A percentile compares a stretch with the other conserved stretches of the same genome.
These are phyloP conservation scores for Gorilla gorilla DNA, from an alignment of 2,113 vertebrate species.

Conservation along the genomic window DNA sequence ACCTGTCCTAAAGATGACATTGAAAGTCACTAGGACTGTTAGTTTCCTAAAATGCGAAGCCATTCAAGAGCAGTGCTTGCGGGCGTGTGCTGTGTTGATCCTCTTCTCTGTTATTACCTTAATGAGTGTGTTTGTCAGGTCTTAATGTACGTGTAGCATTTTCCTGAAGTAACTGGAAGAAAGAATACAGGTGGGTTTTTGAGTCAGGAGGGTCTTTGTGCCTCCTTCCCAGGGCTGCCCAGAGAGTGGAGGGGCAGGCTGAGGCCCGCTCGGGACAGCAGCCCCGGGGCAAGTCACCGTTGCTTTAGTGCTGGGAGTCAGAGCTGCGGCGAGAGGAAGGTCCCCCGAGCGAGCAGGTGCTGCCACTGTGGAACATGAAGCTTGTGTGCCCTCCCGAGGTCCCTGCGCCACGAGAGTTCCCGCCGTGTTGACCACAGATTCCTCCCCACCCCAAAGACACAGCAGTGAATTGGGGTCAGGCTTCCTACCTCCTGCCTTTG, in stretches of 20 bases:
- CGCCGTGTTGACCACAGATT: constrained; percentile 71
- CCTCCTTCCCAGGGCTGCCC: constrained; percentile 65
- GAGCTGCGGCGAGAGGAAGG: constrained; percentile 31
- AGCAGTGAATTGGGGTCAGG: constrained; percentile 8
- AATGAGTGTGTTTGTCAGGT: constrained; percentile 36
- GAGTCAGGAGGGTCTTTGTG: constrained; percentile 75
- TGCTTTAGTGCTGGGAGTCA: constrained; percentile 43
- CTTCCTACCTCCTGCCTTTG: no score
- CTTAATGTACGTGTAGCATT: constrained; percentile 49
- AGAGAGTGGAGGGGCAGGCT: constrained; percentile 65
- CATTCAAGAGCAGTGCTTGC: background rate
- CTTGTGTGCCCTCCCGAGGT: constrained; percentile 78
- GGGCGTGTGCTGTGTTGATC: background rate
- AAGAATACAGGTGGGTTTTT: constrained; percentile 68
- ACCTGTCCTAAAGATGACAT: background rate
- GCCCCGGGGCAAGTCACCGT: constrained; percentile 60
- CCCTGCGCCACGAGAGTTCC: constrained; percentile 72
- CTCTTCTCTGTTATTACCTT: constrained; percentile 11
- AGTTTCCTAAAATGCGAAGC: background rate
- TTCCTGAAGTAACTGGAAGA: constrained; percentile 69
- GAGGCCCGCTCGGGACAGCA: constrained; percentile 68
- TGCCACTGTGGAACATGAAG: constrained; percentile 68
- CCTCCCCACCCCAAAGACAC: constrained; percentile 70
- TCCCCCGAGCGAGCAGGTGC: constrained; percentile 41
- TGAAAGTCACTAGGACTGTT: background rate